Base-by-base conservation (phyloP, 1,140 invertebrate genomes). In the Drosophila athabasca region DNA sequence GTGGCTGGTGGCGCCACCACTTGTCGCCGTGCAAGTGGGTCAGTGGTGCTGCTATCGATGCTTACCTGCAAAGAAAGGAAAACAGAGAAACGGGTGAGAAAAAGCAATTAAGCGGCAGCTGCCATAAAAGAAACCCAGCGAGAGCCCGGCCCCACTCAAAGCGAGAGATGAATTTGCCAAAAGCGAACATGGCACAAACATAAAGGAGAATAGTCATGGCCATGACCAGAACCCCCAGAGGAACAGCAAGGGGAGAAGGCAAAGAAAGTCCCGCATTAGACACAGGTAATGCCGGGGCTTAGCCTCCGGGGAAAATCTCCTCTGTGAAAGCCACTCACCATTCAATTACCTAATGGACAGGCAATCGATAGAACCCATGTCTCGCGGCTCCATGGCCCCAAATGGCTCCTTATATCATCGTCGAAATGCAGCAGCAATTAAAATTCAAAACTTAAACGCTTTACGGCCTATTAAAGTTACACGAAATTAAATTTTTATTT, bases 11-110 rank as follows among this genome's bases (percentile, higher is more conserved):
- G 70, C 70, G 79, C 79, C 79, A 80, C 68, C 67, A 70, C 67
- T 69, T 69, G 67, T 69, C 67, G 67, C 45, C 65, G 26, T 6
- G 50, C 74, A 85, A 85, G 74, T 85, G 83, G 82, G 82, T 85
- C 82, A 85, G 61, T 76, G 62, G 19, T 24, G 52, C 35, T 39
- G 67, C 57, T 58, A 58, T 69, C 35, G 8, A 35, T 58, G 66
- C 67, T 70, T 85, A 87, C 78, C 83, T 85, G 78, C 59, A 82
- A 78, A 67, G 65, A 68, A 66, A 76, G 62, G 45, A 51, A 65
- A 61, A 64, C 19, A 74, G 43, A 64, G 22, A 49, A 48, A 46
- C 24, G 54, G 48, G 67, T 69, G 45, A 58, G 64, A 68, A 69
- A 62, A 70, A 58, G 82, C 79, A 82, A 87, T 85, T 85, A 85